phyloP scores from a whole-genome alignment of 2,113 vertebrate species.

The Egretta garzetta region DNA sequence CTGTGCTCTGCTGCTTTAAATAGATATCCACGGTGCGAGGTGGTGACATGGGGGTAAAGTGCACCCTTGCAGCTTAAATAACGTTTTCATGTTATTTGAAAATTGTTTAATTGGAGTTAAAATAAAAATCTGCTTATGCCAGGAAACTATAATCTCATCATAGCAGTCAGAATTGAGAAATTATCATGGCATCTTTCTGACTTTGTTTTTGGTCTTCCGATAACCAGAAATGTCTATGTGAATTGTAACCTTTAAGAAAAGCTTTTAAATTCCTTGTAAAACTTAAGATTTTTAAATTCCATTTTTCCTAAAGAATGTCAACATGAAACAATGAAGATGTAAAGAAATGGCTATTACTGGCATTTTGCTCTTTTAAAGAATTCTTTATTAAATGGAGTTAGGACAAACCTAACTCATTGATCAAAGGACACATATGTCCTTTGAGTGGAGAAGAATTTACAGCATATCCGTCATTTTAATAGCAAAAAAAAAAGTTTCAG shows the following conservation, averaged over 20 bases:
- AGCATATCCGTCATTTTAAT: neutral
- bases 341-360: neutral
- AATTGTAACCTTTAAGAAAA: neutral
- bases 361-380: neutral
- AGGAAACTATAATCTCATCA: neutral
- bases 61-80: neutral
- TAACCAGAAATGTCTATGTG: neutral
- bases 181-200: neutral
- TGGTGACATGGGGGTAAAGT: neutral
- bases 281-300: neutral
- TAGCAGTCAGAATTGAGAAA: neutral
- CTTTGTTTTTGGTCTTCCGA: neutral
- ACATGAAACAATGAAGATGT: neutral
- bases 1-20: neutral
- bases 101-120: neutral
- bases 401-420: neutral
- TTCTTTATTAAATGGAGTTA: neutral
- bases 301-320: neutral
- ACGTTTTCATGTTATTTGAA: neutral
- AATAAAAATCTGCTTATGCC: neutral
- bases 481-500: neutral
- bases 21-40: neutral
- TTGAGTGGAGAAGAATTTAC: neutral
- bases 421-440: neutral
- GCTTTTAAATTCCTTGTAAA: neutral